Evolutionary conservation across 1,140 invertebrate genomes (phyloP).

Genomic region (Doryteuthis pealeii): DNA sequence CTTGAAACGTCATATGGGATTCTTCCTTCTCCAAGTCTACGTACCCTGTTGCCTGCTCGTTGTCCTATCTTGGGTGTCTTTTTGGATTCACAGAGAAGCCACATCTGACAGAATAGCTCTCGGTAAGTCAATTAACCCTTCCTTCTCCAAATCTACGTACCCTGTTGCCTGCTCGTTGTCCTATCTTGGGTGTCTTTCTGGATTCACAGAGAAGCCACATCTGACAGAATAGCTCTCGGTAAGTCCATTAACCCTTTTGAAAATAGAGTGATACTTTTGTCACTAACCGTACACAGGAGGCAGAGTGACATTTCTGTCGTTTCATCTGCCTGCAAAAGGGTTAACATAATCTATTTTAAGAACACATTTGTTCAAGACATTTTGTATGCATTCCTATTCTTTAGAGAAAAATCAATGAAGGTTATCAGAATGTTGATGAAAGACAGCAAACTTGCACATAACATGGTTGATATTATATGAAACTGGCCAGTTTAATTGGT

Average conservation of each 20-base stretch:
- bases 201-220: conserved; percentile 91
- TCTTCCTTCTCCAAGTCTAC: conserved; percentile 59
- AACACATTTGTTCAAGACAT: too few relatives aligned
- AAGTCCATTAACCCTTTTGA: conserved; percentile 25
- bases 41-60: conserved; percentile 57
- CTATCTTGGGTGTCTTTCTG: conserved; percentile 60
- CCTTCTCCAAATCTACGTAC: conserved; percentile 35
- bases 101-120: conserved; percentile 84
- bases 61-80: conserved; percentile 59
- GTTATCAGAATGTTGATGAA: too few relatives aligned
- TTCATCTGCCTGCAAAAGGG: too few relatives aligned
- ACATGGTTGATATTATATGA: too few relatives aligned
- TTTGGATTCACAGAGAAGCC: conserved; percentile 84
- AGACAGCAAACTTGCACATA: too few relatives aligned
- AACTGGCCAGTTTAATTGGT: too few relatives aligned
- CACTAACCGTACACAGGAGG: too few relatives aligned
- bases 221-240: conserved; percentile 82
- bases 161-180: conserved; percentile 55
- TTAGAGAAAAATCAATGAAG: too few relatives aligned
- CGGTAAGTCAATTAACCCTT: conserved; percentile 61
- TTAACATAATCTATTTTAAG: too few relatives aligned
- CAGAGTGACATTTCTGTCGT: too few relatives aligned
- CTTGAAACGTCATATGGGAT: conserved; percentile 56
- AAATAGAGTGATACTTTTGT: too few relatives aligned
- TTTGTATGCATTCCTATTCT: too few relatives aligned